Conservation (phyloP, 2,888 invertebrate genomes). For the Troides aeacus region DNA sequence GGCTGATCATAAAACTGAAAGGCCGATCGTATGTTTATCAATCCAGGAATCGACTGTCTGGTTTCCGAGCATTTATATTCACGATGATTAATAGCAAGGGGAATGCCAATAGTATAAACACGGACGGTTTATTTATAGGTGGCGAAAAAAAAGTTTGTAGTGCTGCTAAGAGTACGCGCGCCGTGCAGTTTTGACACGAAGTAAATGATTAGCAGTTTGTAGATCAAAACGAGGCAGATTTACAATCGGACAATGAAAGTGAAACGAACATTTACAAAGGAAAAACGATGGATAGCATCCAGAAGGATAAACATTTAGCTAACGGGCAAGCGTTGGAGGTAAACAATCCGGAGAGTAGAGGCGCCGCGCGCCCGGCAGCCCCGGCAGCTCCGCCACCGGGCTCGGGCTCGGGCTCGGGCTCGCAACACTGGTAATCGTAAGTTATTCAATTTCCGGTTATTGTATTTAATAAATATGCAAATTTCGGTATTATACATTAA, state of each 20-base stretch:
- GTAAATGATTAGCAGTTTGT: constrained; percentile 30
- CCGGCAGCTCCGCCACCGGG: not conserved
- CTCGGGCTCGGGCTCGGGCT: too few species aligned
- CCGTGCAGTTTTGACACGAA: constrained; percentile 33
- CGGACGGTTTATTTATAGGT: constrained; percentile 13
- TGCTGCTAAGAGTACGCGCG: constrained; percentile 18
- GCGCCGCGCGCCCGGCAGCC: constrained; percentile 40
- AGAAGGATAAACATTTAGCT: constrained; percentile 64
- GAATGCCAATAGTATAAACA: constrained; percentile 26
- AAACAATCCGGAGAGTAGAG: constrained; percentile 49
- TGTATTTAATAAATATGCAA: too few species aligned
- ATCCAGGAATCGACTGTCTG: constrained; percentile 19
- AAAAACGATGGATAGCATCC: constrained; percentile 60
- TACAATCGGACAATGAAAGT: constrained; percentile 55
- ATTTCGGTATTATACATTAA: too few species aligned
- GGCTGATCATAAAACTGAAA: constrained; percentile 14
- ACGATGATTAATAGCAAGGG: constrained; percentile 19
- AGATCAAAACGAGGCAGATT: constrained; percentile 52
- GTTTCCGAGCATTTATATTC: constrained; percentile 10
- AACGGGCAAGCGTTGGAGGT: constrained; percentile 46
- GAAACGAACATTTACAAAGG: constrained; percentile 55
- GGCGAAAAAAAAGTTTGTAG: constrained; percentile 11
- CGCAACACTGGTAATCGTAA: too few species aligned
- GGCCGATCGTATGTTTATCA: constrained; percentile 16
- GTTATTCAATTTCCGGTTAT: too few species aligned